These are phyloP conservation scores for Xerus rutilus DNA, from an alignment of 2,797 vertebrate genomes.

Conservation along the genomic window DNA sequence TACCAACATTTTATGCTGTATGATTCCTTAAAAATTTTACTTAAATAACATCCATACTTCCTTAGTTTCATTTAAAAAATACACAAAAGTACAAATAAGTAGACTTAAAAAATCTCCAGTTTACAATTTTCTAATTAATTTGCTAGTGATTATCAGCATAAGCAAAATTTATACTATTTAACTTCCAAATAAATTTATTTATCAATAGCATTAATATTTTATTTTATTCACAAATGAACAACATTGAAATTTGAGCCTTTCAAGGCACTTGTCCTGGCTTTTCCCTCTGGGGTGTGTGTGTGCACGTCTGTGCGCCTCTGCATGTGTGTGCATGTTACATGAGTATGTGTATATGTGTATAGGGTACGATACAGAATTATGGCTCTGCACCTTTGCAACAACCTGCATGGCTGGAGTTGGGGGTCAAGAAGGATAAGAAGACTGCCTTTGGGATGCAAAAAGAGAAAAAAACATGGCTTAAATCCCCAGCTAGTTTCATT, in stretches of 20 bases:
- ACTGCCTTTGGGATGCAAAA: slow-evolving; percentile 2
- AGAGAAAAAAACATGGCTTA: neutral
- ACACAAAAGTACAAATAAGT: neutral
- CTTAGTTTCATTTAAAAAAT: slow-evolving; percentile 53
- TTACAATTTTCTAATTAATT: slow-evolving; percentile 27
- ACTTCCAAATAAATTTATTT: slow-evolving; percentile 41
- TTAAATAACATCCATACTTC: slow-evolving; percentile 42
- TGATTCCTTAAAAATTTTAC: slow-evolving; percentile 45
- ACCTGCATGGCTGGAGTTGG: neutral
- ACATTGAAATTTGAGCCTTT: slow-evolving; percentile 43
- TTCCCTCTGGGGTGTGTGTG: neutral
- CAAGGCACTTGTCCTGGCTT: neutral
- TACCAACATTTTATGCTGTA: slow-evolving; percentile 57
- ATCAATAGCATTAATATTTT: neutral
- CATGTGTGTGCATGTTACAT: neutral
- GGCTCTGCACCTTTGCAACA: slow-evolving; percentile 11
- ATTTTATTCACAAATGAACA: slow-evolving; percentile 49
- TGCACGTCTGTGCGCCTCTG: no score
- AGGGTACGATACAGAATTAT: neutral
- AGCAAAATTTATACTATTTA: slow-evolving; percentile 46
- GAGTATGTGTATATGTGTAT: neutral
- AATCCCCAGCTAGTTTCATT: slow-evolving; percentile 33
- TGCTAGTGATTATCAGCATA: slow-evolving; percentile 15
- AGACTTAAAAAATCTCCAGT: neutral
- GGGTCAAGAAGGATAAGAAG: slow-evolving; percentile 12